A percentile compares a stretch with the other conserved stretches of the same genome.
These are phyloP conservation scores for Baccha elongata DNA, from an alignment of 2,888 invertebrate species.

Conservation along the genomic window DNA sequence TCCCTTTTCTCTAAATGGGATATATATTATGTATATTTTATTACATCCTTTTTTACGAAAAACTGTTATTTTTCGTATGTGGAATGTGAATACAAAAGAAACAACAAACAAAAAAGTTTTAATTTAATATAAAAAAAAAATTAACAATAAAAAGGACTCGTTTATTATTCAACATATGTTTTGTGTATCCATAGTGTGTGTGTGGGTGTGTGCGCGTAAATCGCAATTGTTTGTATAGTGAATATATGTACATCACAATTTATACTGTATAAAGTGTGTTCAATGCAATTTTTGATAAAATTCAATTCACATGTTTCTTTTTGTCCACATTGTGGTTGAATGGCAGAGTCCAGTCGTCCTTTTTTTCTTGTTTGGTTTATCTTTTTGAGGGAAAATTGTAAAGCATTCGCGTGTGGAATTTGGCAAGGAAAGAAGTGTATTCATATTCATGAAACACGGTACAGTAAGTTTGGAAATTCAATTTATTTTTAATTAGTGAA, in stretches of 20 bases:
- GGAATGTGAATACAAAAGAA: constrained; percentile 6
- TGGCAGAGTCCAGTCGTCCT: not conserved
- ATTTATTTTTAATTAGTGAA: constrained; percentile 24
- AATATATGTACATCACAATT: not conserved
- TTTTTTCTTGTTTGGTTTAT: not conserved
- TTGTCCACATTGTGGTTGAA: constrained; percentile 6
- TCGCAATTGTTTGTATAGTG: not conserved
- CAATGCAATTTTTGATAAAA: constrained; percentile 27
- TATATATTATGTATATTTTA: not conserved
- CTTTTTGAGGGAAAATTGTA: constrained; percentile 9
- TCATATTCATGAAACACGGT: not conserved
- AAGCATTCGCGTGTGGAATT: constrained; percentile 40
- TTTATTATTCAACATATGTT: constrained; percentile 41
- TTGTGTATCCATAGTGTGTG: constrained; percentile 13
- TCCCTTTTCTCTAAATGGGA: constrained; percentile 5
- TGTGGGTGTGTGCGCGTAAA: constrained; percentile 2
- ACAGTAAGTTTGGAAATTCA: constrained; percentile 39
- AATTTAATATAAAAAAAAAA: constrained; percentile 12
- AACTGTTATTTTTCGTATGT: not conserved
- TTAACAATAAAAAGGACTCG: constrained; percentile 18
- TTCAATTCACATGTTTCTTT: not conserved
- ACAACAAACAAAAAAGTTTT: not conserved
- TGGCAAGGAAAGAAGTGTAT: not conserved
- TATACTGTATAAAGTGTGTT: constrained; percentile 20
- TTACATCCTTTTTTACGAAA: not conserved